Conservation (phyloP, 2,113 vertebrate genomes). For the Erpornis zantholeuca region DNA sequence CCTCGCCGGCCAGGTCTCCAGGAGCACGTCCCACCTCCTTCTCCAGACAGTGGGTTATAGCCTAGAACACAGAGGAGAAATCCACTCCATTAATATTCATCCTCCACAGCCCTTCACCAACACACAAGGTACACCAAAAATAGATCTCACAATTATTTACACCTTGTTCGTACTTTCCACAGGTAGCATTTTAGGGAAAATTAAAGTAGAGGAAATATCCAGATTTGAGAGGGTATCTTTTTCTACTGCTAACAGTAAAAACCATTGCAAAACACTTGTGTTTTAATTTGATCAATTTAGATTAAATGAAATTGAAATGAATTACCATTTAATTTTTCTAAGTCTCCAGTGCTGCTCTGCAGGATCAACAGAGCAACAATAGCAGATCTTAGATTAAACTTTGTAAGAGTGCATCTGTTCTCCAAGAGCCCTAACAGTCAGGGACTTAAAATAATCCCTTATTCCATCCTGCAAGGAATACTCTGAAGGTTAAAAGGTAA, state of each 20-base stretch:
- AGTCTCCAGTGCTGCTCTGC: background rate
- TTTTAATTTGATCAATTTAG: background rate
- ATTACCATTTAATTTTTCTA: background rate
- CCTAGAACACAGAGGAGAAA: conserved; percentile 70
- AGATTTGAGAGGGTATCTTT: background rate
- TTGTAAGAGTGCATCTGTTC: background rate
- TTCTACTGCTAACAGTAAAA: background rate
- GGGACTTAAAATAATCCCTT: background rate
- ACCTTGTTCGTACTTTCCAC: background rate
- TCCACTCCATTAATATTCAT: background rate
- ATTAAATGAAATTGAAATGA: background rate
- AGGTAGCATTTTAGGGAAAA: background rate
- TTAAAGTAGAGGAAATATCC: background rate
- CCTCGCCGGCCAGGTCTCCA: conserved; percentile 92
- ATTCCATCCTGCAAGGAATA: background rate
- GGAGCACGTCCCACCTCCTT: conserved; percentile 84
- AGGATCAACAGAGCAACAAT: background rate
- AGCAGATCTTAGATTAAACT: background rate
- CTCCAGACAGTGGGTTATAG: conserved; percentile 89
- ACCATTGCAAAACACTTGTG: background rate
- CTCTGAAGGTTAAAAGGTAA: background rate
- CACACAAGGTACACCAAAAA: background rate
- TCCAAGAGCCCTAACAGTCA: background rate
- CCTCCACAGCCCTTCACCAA: background rate
- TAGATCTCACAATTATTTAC: background rate